Conservation (phyloP, 2,888 invertebrate genomes). For the Diplolepis rosae region DNA sequence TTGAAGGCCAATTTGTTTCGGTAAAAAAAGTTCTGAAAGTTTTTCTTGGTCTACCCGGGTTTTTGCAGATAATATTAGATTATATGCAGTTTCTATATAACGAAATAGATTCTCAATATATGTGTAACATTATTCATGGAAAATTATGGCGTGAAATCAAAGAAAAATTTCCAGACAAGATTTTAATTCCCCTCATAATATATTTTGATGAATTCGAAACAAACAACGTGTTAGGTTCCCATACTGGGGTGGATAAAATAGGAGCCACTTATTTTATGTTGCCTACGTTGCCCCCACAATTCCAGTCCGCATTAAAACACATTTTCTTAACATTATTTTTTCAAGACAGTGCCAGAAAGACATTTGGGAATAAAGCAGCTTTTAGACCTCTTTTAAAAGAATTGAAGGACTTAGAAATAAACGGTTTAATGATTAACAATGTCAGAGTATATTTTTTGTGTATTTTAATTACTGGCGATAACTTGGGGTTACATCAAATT, state of each 20-base stretch:
- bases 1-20: conserved; percentile 24
- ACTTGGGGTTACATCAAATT: conserved; percentile 1
- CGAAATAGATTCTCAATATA: not conserved
- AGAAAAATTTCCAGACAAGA: conserved; percentile 32
- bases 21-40: not conserved
- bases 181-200: conserved; percentile 34
- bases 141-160: conserved; percentile 29
- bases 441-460: not conserved
- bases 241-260: not conserved
- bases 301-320: conserved; percentile 32
- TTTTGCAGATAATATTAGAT: not conserved
- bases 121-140: conserved; percentile 33
- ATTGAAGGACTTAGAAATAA: conserved; percentile 18
- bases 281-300: conserved; percentile 34
- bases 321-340: conserved; percentile 35
- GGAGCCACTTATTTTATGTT: conserved; percentile 10
- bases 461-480: not conserved
- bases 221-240: not conserved
- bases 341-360: conserved; percentile 26
- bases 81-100: conserved; percentile 3
- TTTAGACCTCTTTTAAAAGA: conserved; percentile 38
- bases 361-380: conserved; percentile 32
- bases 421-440: not conserved
- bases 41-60: no score
- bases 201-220: conserved; percentile 35